These are phyloP conservation scores for Elephantulus edwardii DNA, from an alignment of 2,113 vertebrate genomes.

Conservation along the genomic window DNA sequence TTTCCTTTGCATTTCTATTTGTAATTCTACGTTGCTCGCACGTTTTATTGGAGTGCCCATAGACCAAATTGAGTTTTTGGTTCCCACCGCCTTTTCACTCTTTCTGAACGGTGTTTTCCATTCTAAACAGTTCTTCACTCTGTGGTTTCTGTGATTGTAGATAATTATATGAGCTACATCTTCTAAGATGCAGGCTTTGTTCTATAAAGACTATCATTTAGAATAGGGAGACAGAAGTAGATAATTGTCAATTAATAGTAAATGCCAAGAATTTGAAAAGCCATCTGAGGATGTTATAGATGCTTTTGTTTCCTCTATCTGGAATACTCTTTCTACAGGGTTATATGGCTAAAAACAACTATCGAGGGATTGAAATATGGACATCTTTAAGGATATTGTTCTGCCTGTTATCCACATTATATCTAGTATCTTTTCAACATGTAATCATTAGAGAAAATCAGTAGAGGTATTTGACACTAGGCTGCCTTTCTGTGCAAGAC, in stretches of 20 bases:
- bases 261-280: not conserved
- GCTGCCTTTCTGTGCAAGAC: not conserved
- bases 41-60: not conserved
- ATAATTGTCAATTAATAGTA: not conserved
- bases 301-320: not conserved
- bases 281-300: not conserved
- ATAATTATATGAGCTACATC: not conserved
- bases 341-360: not conserved
- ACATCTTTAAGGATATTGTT: not conserved
- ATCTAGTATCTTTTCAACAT: not conserved
- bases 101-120: not conserved
- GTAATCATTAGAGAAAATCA: not conserved
- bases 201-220: not conserved
- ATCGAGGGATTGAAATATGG: not conserved
- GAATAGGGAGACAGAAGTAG: not conserved
- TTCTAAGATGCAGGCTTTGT: slow-evolving; percentile 8
- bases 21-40: not conserved
- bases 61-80: not conserved
- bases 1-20: not conserved
- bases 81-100: not conserved
- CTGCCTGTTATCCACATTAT: not conserved
- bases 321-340: not conserved
- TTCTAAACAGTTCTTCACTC: not conserved
- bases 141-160: not conserved
- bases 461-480: not conserved